A percentile compares a stretch with the other conserved stretches of the same genome.
phyloP scores from a whole-genome alignment of 2,888 invertebrate species.

The Cinara cedri region DNA sequence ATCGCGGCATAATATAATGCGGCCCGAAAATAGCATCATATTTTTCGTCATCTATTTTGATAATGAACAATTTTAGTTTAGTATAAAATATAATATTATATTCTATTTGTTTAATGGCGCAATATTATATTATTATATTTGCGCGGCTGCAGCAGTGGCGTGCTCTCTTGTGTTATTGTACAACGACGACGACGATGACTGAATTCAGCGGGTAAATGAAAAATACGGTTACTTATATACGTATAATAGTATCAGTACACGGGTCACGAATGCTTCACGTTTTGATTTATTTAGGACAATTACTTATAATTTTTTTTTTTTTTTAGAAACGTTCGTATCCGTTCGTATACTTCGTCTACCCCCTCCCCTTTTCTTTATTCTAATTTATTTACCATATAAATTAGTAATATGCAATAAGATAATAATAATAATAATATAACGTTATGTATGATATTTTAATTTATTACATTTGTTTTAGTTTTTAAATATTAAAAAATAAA shows the following conservation, averaged over 20 bases:
- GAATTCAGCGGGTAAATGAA: neutral
- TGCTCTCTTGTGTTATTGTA: neutral
- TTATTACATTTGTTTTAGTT: neutral
- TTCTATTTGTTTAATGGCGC: no score
- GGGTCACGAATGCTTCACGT: conserved; percentile 13
- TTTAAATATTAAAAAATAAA: neutral
- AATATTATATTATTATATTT: no score
- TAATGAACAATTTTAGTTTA: neutral
- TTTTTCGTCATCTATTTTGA: no score
- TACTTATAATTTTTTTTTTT: conserved; percentile 23
- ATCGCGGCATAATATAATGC: no score
- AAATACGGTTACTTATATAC: neutral
- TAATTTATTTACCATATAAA: conserved; percentile 1
- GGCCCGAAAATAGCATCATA: no score
- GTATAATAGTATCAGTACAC: neutral
- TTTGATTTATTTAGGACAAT: conserved; percentile 14
- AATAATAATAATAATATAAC: neutral
- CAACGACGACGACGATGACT: no score
- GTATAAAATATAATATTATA: neutral
- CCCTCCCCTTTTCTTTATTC: neutral
- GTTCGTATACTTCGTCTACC: neutral
- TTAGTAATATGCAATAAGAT: neutral
- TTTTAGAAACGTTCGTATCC: neutral
- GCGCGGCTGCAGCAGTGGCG: no score
- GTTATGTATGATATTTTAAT: neutral